These are phyloP conservation scores for Auanema freiburgensis DNA, from an alignment of 2,888 invertebrate genomes.

Conservation along the genomic window DNA sequence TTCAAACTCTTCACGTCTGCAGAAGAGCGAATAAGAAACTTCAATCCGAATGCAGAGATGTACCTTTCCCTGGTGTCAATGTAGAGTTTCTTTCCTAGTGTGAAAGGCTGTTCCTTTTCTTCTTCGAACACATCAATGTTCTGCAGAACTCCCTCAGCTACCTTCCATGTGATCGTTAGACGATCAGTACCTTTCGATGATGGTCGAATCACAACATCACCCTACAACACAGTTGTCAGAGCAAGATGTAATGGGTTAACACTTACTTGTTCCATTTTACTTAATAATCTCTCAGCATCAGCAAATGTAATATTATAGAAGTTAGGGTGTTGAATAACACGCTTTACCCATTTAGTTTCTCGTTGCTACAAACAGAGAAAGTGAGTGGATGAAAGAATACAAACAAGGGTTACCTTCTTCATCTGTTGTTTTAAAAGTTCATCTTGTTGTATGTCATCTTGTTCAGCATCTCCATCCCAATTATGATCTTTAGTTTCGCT, in stretches of 20 bases:
- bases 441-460: slow-evolving; percentile 78
- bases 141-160: slow-evolving; percentile 87
- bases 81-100: slow-evolving; percentile 73
- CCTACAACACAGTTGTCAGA: slow-evolving; percentile 74
- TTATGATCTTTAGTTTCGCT: no score
- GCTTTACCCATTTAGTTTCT: slow-evolving; percentile 73
- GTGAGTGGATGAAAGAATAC: no score
- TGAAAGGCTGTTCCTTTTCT: slow-evolving; percentile 95
- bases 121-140: slow-evolving; percentile 95
- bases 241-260: no score
- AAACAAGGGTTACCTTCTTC: no score
- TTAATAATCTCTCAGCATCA: slow-evolving; percentile 88
- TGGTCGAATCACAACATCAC: slow-evolving; percentile 92
- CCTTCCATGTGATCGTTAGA: slow-evolving; percentile 97
- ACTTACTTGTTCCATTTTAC: slow-evolving; percentile 78
- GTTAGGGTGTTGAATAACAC: slow-evolving; percentile 94
- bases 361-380: slow-evolving; percentile 6
- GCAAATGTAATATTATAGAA: slow-evolving; percentile 94
- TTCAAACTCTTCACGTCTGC: slow-evolving; percentile 79
- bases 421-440: slow-evolving; percentile 16
- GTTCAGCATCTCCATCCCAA: slow-evolving; percentile 70
- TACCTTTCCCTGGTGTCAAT: slow-evolving; percentile 9
- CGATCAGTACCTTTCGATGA: slow-evolving; percentile 94
- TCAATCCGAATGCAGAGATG: no score
- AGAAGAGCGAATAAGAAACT: background rate